Evolutionary conservation across 1,140 invertebrate genomes (phyloP).

Genomic region (Gyrodactylus salaris): DNA sequence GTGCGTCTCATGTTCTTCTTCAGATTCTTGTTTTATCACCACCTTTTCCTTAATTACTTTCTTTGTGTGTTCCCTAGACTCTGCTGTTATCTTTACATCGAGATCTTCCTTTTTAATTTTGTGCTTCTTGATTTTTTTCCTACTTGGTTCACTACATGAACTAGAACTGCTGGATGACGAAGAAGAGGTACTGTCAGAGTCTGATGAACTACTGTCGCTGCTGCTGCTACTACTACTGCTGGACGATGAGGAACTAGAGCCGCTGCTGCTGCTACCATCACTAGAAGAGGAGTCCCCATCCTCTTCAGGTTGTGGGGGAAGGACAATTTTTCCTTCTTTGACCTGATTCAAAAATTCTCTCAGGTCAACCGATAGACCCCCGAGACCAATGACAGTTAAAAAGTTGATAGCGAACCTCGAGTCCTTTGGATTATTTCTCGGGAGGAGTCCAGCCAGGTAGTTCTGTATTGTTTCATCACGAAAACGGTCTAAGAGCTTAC

Average conservation of each 20-base stretch:
- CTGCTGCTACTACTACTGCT: neutral
- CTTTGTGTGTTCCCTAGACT: neutral
- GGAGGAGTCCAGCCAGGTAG: conserved; percentile 65
- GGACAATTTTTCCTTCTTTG: neutral
- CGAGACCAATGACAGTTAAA: conserved; percentile 76
- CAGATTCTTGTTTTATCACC: neutral
- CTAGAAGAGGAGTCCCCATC: neutral
- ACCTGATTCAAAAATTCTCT: neutral
- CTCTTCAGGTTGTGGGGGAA: neutral
- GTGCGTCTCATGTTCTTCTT: neutral
- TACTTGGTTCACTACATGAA: neutral
- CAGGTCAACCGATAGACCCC: neutral
- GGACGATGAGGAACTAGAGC: neutral
- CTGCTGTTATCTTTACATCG: neutral
- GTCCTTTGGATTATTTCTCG: conserved; percentile 68
- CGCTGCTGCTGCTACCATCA: neutral
- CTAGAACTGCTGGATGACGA: neutral
- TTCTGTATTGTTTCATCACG: conserved; percentile 50
- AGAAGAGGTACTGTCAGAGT: neutral
- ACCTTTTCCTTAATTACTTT: neutral
- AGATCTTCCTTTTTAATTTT: neutral
- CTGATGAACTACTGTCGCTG: neutral
- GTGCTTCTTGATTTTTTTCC: neutral
- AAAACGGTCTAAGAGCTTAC: conserved; percentile 51
- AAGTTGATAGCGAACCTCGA: conserved; percentile 95